These are phyloP conservation scores for Myotis findleyi DNA, from an alignment of 2,797 vertebrate genomes.

Conservation along the genomic window DNA sequence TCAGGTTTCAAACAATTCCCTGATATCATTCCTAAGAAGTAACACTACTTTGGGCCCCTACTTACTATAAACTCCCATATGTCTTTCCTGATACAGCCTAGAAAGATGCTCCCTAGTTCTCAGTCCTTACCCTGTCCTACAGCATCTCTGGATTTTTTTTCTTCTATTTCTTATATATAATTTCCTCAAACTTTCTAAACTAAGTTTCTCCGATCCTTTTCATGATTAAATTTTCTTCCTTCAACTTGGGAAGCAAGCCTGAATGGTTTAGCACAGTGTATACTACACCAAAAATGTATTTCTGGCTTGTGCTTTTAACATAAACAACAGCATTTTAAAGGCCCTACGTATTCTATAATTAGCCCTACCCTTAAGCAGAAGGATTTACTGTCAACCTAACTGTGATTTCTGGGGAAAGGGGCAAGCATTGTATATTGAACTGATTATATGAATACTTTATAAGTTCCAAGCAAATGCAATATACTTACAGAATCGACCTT, in stretches of 20 bases:
- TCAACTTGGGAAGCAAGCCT: slow-evolving; percentile 43
- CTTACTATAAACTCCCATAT: background rate
- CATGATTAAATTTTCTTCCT: background rate
- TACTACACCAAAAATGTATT: background rate
- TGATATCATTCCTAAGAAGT: background rate
- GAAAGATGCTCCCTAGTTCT: background rate
- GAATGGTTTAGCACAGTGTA: background rate
- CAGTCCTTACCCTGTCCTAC: background rate
- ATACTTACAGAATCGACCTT: slow-evolving; percentile 26
- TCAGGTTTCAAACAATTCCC: slow-evolving; percentile 31
- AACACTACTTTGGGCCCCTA: background rate
- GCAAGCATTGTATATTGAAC: background rate
- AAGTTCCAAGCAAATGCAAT: slow-evolving; percentile 48
- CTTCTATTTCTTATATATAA: background rate
- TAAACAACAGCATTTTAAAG: slow-evolving; percentile 53
- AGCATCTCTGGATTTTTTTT: background rate
- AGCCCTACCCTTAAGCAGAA: slow-evolving; percentile 19
- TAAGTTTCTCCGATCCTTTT: slow-evolving; percentile 1
- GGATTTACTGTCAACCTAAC: background rate
- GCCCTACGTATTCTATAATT: slow-evolving; percentile 1
- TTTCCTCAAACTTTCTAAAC: slow-evolving; percentile 25
- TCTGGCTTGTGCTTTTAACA: slow-evolving; percentile 38
- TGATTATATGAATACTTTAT: background rate
- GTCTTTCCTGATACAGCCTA: background rate
- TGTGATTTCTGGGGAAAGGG: background rate